Evolutionary conservation across 2,888 invertebrate species (phyloP).

Genomic region (Psococerastis gibbosa): DNA sequence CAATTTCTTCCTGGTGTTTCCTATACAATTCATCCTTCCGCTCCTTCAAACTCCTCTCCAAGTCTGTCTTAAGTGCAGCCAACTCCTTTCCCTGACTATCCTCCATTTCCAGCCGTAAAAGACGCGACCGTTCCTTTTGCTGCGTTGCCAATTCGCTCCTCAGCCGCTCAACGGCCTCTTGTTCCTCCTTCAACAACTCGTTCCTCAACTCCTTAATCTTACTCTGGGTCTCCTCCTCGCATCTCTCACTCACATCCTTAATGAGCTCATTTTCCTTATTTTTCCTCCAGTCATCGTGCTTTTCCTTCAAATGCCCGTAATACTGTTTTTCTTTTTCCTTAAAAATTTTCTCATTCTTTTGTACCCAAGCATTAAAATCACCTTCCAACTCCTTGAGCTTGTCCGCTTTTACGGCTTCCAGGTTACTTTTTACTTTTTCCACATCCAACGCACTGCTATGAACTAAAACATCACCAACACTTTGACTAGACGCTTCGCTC

Average conservation of each 20-base stretch:
- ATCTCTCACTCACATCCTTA: slow-evolving; percentile 13
- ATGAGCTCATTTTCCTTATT: slow-evolving; percentile 10
- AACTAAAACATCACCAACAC: slow-evolving; percentile 25
- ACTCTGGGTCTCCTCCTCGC: slow-evolving; percentile 12
- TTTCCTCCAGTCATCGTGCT: slow-evolving; percentile 8
- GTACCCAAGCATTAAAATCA: slow-evolving; percentile 8
- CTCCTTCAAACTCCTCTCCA: slow-evolving; percentile 28
- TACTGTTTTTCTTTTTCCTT: slow-evolving; percentile 12
- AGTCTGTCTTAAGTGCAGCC: slow-evolving; percentile 23
- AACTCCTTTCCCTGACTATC: slow-evolving; percentile 28
- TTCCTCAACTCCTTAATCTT: slow-evolving; percentile 28
- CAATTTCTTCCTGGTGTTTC: slow-evolving; percentile 29
- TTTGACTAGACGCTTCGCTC: slow-evolving; percentile 17
- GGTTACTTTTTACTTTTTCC: slow-evolving; percentile 27
- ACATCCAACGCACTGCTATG: slow-evolving; percentile 16
- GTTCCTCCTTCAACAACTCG: slow-evolving; percentile 28
- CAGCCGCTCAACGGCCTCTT: slow-evolving; percentile 27
- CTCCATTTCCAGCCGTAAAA: slow-evolving; percentile 30
- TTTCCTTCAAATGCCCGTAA: slow-evolving; percentile 10
- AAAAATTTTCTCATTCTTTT: slow-evolving; percentile 14
- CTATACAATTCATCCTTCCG: slow-evolving; percentile 33
- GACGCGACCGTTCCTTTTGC: slow-evolving; percentile 26
- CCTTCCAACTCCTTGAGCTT: slow-evolving; percentile 27
- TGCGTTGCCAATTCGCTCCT: slow-evolving; percentile 24
- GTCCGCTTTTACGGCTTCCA: slow-evolving; percentile 29